Conservation (phyloP, 2,113 vertebrate genomes). For the Kryptolebias marmoratus region DNA sequence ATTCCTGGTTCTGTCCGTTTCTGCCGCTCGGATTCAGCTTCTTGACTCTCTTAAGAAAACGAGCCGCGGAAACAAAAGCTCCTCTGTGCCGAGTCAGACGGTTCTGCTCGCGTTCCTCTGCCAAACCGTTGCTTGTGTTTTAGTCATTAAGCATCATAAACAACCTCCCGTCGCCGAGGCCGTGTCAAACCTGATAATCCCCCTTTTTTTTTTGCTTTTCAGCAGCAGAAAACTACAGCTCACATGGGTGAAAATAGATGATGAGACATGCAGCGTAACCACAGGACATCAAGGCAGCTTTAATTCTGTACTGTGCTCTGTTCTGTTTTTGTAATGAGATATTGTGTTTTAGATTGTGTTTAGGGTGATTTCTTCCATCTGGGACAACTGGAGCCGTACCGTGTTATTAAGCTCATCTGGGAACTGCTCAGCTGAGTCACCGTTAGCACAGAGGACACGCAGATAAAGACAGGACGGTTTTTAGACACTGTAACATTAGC, state of each 20-base stretch:
- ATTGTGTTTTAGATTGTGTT: background rate
- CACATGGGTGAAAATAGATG: background rate
- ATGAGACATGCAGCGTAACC: background rate
- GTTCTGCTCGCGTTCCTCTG: conserved; percentile 10
- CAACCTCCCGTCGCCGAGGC: background rate
- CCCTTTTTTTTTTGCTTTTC: background rate
- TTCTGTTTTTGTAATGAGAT: conserved; percentile 2
- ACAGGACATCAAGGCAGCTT: background rate
- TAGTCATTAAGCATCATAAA: conserved; percentile 4
- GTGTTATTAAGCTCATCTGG: conserved; percentile 13
- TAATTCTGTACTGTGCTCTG: background rate
- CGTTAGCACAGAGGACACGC: background rate
- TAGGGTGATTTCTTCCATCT: conserved; percentile 14
- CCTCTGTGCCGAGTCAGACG: conserved; percentile 12
- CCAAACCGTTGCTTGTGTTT: background rate
- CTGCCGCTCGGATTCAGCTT: background rate
- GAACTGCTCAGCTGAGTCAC: conserved; percentile 22
- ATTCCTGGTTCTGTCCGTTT: conserved; percentile 52
- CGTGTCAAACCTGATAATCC: background rate
- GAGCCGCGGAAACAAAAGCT: conserved; percentile 39
- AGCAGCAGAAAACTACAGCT: background rate
- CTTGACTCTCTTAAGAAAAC: conserved; percentile 6
- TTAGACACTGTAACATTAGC: conserved; percentile 5
- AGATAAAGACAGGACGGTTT: background rate
- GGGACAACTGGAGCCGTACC: background rate